Percentiles rank a stretch among this genome's conserved stretches.
Evolutionary conservation across 1,140 invertebrate species (phyloP).

Genomic region (Pentalonia nigronervosa): DNA sequence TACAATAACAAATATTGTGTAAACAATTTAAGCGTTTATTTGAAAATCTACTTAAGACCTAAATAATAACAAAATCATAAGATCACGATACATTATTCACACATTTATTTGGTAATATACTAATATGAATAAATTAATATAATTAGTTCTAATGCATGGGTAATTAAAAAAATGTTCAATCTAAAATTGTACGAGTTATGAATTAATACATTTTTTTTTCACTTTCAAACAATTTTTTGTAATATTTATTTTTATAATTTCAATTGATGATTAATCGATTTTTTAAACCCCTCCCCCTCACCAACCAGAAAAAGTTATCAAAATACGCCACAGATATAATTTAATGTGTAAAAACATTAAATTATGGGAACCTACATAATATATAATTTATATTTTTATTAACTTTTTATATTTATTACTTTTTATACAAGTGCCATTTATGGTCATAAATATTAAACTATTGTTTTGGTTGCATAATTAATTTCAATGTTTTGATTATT

Average conservation of each 20-base stretch:
- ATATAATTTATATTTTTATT: constrained; percentile 13
- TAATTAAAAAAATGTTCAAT: not conserved
- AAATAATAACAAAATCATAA: not conserved
- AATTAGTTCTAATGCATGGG: not conserved
- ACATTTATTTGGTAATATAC: not conserved
- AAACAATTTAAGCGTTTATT: not conserved
- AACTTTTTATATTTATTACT: constrained; percentile 31
- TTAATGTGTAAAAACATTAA: not conserved
- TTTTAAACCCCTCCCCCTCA: not conserved
- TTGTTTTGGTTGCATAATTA: constrained; percentile 5
- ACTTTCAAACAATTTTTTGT: not conserved
- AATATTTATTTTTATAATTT: not conserved
- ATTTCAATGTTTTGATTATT: not conserved
- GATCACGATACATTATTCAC: not conserved
- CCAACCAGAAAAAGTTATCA: not conserved
- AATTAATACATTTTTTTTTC: not conserved
- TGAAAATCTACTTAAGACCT: not conserved
- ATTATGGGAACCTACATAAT: not conserved
- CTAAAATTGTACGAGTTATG: not conserved
- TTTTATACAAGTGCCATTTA: constrained; percentile 18
- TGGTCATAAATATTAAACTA: constrained; percentile 2
- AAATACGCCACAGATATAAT: not conserved
- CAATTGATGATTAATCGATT: not conserved
- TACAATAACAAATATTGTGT: not conserved
- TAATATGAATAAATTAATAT: not conserved